Base-by-base conservation (phyloP, 2,797 vertebrate species). In the Zenarchopterus dispar region DNA sequence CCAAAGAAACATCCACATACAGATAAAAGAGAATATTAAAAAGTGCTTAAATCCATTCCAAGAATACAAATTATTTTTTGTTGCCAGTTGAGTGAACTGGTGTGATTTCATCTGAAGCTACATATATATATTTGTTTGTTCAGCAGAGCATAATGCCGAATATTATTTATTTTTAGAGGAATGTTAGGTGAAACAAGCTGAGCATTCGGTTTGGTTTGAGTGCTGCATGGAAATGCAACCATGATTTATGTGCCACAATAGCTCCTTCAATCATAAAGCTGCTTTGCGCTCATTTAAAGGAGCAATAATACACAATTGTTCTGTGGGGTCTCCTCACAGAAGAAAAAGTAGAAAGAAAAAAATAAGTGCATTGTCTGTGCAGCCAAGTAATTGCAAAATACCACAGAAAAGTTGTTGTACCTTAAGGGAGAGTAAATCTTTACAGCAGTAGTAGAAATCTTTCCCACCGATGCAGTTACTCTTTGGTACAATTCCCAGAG, bases 21-120 rank as follows among this genome's bases (percentile, higher is more conserved):
- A 60, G 57, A 67, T 52, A 50, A 56, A 72, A 62, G 23, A 43
- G 45, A 52, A 39, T 39, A 39, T 39, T 43, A 28, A 54, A 62
- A 8, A 54, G 10, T 43, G 56, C 1, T 67, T 6, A 49, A 57
- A 66, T 63, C 16, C 64, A 26, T 39, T 39, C 36, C 36, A 69
- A 41, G 48, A 31, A 45, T 19, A 55, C 5, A 41, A 16, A 62
- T 31, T n/a, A 0, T 51, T 36, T n/a, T 67, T 62, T 41, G 21
- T 33, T 50, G 16, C 43, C 49, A 52, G 31, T 18, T 46, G 26
- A 68, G 33, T 65, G 45, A 70, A 54, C 62, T 42, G 56, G 28
- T 24, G 8, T 33, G 17, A 52, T 63, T 65, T 54, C 23, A 58
- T 64, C n/a, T 11, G 13, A 10, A 54, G 31, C 41, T 43, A 23